Percentiles rank a stretch among this genome's conserved stretches.
These are phyloP conservation scores for Oryzias melastigma DNA, from an alignment of 2,113 vertebrate species.

Conservation along the genomic window DNA sequence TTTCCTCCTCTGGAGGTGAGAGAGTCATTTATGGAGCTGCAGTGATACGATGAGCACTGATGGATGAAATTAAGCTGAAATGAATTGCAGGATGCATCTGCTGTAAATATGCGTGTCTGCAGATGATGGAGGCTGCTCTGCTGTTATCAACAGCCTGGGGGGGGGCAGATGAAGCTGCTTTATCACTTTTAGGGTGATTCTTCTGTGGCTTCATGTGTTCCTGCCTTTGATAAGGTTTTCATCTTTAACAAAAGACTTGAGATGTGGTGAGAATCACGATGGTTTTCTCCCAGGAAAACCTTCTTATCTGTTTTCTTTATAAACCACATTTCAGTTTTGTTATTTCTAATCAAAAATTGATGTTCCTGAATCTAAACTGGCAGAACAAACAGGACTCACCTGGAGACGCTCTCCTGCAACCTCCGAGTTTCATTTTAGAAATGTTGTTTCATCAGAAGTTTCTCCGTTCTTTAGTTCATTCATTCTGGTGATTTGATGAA, in stretches of 20 bases:
- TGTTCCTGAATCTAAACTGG: no score
- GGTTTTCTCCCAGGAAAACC: slow-evolving; percentile 8
- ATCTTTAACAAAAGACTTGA: slow-evolving; percentile 25
- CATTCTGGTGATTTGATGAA: no score
- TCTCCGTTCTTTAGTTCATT: no score
- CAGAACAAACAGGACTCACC: not conserved
- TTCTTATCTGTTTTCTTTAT: slow-evolving; percentile 1
- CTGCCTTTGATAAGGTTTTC: slow-evolving; percentile 1
- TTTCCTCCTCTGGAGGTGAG: slow-evolving; percentile 24
- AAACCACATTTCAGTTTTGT: not conserved
- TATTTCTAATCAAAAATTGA: not conserved
- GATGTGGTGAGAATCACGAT: slow-evolving; percentile 9
- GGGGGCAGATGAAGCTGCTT: slow-evolving; percentile 9
- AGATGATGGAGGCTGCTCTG: slow-evolving; percentile 23
- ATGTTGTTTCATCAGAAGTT: no score
- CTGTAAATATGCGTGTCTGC: slow-evolving; percentile 32
- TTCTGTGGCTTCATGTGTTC: not conserved
- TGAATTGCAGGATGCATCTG: slow-evolving; percentile 39
- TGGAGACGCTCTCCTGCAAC: no score
- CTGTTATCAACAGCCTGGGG: slow-evolving; percentile 43
- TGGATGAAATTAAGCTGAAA: slow-evolving; percentile 53
- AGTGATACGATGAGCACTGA: slow-evolving; percentile 39
- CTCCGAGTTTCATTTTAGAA: no score
- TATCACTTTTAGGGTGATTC: slow-evolving; percentile 6
- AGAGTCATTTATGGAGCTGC: slow-evolving; percentile 22